These are phyloP conservation scores for Osmoderma eremita DNA, from an alignment of 2,888 invertebrate species.

Conservation along the genomic window DNA sequence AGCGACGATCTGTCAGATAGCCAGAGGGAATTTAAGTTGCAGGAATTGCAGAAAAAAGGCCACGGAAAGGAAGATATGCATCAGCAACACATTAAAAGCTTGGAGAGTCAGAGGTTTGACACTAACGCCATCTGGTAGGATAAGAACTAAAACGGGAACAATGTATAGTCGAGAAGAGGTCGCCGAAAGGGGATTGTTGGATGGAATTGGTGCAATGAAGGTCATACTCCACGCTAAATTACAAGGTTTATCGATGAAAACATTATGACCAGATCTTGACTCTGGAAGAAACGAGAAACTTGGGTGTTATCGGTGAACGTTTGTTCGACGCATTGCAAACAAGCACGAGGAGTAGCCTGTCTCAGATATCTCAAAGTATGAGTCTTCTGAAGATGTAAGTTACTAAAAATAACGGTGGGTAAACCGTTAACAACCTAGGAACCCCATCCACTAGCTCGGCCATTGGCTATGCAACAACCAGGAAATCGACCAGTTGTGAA, in stretches of 20 bases:
- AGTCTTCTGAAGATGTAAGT: constrained; percentile 54
- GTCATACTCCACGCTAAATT: constrained; percentile 38
- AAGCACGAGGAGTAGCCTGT: constrained; percentile 10
- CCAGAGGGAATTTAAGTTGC: constrained; percentile 43
- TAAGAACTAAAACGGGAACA: constrained; percentile 55
- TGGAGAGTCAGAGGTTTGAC: constrained; percentile 55
- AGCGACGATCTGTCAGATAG: constrained; percentile 42
- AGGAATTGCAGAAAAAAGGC: constrained; percentile 53
- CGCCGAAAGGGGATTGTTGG: constrained; percentile 53
- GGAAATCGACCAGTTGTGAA: constrained; percentile 58
- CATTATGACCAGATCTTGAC: constrained; percentile 41
- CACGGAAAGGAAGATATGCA: constrained; percentile 51
- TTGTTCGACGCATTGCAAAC: neutral
- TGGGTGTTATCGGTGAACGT: constrained; percentile 23
- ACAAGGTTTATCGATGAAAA: constrained; percentile 43
- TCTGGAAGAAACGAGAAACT: constrained; percentile 33
- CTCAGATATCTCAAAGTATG: constrained; percentile 1
- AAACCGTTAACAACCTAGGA: constrained; percentile 63
- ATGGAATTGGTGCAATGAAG: constrained; percentile 46
- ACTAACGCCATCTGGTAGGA: constrained; percentile 55
- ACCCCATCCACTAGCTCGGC: constrained; percentile 65
- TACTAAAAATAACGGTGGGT: constrained; percentile 59
- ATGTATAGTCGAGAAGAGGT: constrained; percentile 57
- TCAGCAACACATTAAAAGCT: constrained; percentile 50
- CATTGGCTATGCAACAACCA: constrained; percentile 65